phyloP scores from a whole-genome alignment of 2,888 invertebrate genomes.

The Meta bourneti region DNA sequence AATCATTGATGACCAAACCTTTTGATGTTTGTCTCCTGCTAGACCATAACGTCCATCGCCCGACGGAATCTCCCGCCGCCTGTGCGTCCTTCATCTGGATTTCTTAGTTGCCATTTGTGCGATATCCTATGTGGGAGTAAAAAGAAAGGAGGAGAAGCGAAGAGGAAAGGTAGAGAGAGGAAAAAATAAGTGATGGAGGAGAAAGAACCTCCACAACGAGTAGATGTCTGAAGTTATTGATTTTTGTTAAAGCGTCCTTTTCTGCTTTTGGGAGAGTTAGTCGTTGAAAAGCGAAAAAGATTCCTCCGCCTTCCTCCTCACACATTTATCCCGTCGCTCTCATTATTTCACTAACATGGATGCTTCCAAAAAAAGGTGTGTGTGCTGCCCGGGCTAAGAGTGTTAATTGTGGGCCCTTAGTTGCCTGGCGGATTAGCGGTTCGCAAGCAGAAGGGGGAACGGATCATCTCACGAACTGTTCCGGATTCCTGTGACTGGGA shows the following conservation, averaged over 20 bases:
- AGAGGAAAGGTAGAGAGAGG: constrained; percentile 34
- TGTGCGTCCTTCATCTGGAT: neutral
- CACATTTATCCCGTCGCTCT: constrained; percentile 53
- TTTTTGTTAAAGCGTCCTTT: constrained; percentile 76
- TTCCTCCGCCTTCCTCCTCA: constrained; percentile 32
- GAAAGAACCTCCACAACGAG: constrained; percentile 74
- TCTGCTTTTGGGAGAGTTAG: constrained; percentile 71
- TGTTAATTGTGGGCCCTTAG: constrained; percentile 43
- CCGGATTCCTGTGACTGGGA: constrained; percentile 12
- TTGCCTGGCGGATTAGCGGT: constrained; percentile 21
- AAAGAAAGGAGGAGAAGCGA: constrained; percentile 19
- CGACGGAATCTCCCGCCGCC: neutral
- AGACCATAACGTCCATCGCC: neutral
- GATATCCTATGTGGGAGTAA: constrained; percentile 43
- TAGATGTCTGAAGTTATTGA: constrained; percentile 77
- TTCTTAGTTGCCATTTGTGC: constrained; percentile 55
- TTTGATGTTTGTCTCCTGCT: too few species aligned
- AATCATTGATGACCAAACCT: too few species aligned
- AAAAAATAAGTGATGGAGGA: constrained; percentile 61
- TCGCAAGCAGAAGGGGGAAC: neutral
- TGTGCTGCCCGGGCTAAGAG: neutral
- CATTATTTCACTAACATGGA: constrained; percentile 70
- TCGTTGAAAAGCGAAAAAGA: constrained; percentile 67
- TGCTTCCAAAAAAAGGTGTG: constrained; percentile 49
- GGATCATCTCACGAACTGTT: too few species aligned